phyloP scores from a whole-genome alignment of 2,888 invertebrate genomes.

The Penaeus monodon region DNA sequence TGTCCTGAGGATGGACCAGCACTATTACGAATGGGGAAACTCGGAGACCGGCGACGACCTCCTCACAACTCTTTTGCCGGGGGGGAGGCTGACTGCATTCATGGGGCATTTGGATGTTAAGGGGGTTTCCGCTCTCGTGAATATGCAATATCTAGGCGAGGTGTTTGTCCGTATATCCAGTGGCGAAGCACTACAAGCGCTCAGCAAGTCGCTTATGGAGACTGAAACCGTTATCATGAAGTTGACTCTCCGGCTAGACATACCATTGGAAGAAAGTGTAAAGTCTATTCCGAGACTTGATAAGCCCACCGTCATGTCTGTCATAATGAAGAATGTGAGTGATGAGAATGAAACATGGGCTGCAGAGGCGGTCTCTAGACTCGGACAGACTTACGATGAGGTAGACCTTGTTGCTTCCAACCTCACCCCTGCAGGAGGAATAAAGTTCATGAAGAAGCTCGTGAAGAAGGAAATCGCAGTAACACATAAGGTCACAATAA shows the following conservation, averaged over 20 bases:
- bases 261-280: constrained; percentile 7
- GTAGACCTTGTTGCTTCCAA: constrained; percentile 34
- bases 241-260: constrained; percentile 30
- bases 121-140: constrained; percentile 25
- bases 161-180: constrained; percentile 16
- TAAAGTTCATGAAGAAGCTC: neutral
- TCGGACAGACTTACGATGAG: neutral
- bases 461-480: neutral
- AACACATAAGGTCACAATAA: neutral
- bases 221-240: neutral
- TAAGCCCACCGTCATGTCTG: neutral
- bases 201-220: neutral
- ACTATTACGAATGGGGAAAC: constrained; percentile 40
- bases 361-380: neutral
- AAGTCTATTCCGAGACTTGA: constrained; percentile 7
- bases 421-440: constrained; percentile 6
- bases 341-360: constrained; percentile 26
- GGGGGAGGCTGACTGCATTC: constrained; percentile 25
- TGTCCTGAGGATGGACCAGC: constrained; percentile 25
- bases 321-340: constrained; percentile 11
- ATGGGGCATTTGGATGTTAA: constrained; percentile 35
- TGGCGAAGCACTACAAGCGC: neutral
- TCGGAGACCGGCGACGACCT: constrained; percentile 34
- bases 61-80: constrained; percentile 8
- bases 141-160: neutral